Base-by-base conservation (phyloP, 2,113 vertebrate genomes). In the Barbus barbus region DNA sequence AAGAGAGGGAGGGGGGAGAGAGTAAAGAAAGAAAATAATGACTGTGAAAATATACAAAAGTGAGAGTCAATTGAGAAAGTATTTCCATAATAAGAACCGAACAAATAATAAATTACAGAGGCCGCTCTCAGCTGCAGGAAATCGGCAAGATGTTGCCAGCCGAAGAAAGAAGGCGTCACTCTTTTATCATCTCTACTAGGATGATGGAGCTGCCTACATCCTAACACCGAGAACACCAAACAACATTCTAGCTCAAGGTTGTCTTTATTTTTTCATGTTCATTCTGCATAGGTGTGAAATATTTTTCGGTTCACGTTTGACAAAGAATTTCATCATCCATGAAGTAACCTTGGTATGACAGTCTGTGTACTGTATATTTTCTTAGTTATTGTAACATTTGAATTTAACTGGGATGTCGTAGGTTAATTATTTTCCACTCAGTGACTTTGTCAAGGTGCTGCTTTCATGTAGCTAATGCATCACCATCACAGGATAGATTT, bases 1-100 rank as follows among this genome's bases (percentile, higher is more conserved):
- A 87, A 75, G 90, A 72, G 90, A 74, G 89, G 81, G 83, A 87
- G 90, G 78, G 18, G 86, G 90, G 67, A n/a, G 60, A 84, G 89
- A 91, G 90, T 91, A 84, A 88, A 89, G 88, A 93, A 90, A 89
- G 90, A 93, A 91, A 91, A 92, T 91, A 92, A 90, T 84, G 86
- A 92, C 82, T 92, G 91, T 91, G 85, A 90, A 94, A 94, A 94
- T 93, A 95, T 93, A 94, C 93, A 93, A 91, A 92, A 85, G 58
- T 71, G 84, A 87, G 84, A 87, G 91, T 90, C 88, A 87, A 90
- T 93, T 91, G 92, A 92, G 91, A 94, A 92, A 92, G 90, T 92
- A 93, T 94, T 93, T 94, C 89, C 90, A 92, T 92, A 92, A 93
- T 90, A 91, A 90, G 87, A 91, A 83, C 79, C 84, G 88, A 92